Base-by-base conservation (phyloP, 1,140 invertebrate genomes). In the Matsumurasca onukii region DNA sequence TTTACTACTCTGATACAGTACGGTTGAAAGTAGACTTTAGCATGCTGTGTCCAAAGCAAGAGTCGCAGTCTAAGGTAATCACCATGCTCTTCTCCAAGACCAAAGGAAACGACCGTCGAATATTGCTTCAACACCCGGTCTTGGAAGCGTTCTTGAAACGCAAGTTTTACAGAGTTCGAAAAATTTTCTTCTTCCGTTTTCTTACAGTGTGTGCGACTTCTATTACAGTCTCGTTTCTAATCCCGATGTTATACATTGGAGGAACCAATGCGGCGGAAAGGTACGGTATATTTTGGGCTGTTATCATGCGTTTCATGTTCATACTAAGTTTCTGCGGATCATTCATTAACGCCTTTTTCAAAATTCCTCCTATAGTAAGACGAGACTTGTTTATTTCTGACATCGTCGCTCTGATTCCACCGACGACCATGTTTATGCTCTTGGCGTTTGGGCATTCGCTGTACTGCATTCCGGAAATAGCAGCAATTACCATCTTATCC, bases 91-190 rank as follows among this genome's bases (percentile, higher is more conserved):
- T 63, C 5, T 2, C 30, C 3, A 34, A 31, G 12, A 20, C n/a
- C 34, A 31, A 63, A 25, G 13, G 13, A 9, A 59, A 59, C 9
- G 61, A 12, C n/a, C 31, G 61, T 15, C 12, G 34, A 13, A 31
- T 20, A 63, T 15, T 63, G 2, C 22, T 63, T 12, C 30, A 63
- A 34, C 61, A 63, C 24, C 61, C 61, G 2, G 61, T 45, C n/a
- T 20, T 63, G 5, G 24, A 45, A 15, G 2, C 25, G 2, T 63
- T 63, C 22, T 20, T 63, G n/a, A 31, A 63, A 20, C n/a, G 22
- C 5, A 63, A 63, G 22, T 63, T 3, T 2, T 17, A 34, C 3
- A 34, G 9, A 34, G n/a, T 17, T 2, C 20, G 22, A 20, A 3
- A 31, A 31, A 12, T 31, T 2, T n/a, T 63, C 13, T 17, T 15